A percentile compares a stretch with the other conserved stretches of the same genome.
Conservation (phyloP, 2,888 invertebrate species). For the Danaus chrysippus region DNA sequence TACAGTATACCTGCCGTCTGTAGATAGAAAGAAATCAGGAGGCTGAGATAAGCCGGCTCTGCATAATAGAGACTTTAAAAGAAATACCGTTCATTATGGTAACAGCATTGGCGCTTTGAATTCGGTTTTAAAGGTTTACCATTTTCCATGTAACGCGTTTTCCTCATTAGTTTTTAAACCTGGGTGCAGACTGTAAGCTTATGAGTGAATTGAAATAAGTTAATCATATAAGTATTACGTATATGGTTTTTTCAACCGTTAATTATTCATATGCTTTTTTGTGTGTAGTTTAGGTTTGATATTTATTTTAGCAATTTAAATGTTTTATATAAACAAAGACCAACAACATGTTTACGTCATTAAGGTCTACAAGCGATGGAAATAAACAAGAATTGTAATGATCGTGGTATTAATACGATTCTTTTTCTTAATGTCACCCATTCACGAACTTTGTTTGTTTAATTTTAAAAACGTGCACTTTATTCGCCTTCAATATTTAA, state of each 20-base stretch:
- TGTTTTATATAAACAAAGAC: too few species aligned
- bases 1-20: slow-evolving; percentile 43
- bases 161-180: slow-evolving; percentile 7
- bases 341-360: too few species aligned
- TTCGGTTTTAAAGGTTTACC: slow-evolving; percentile 4
- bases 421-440: too few species aligned
- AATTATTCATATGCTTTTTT: too few species aligned
- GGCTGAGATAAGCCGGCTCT: slow-evolving; percentile 49
- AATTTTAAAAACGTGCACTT: not conserved
- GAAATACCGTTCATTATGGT: slow-evolving; percentile 46
- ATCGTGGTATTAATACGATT: too few species aligned
- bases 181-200: slow-evolving; percentile 3
- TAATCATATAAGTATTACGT: not conserved
- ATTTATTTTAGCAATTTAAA: too few species aligned
- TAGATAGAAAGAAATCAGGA: slow-evolving; percentile 52
- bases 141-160: slow-evolving; percentile 1
- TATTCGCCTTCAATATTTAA: slow-evolving; percentile 1
- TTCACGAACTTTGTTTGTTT: not conserved
- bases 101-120: slow-evolving; percentile 15
- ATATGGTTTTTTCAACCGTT: not conserved
- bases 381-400: too few species aligned
- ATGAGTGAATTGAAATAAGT: not conserved
- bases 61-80: slow-evolving; percentile 57
- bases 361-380: too few species aligned
- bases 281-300: too few species aligned